Evolutionary conservation across 1,140 invertebrate species (phyloP).

Genomic region (Cardiocondyla obscurior): DNA sequence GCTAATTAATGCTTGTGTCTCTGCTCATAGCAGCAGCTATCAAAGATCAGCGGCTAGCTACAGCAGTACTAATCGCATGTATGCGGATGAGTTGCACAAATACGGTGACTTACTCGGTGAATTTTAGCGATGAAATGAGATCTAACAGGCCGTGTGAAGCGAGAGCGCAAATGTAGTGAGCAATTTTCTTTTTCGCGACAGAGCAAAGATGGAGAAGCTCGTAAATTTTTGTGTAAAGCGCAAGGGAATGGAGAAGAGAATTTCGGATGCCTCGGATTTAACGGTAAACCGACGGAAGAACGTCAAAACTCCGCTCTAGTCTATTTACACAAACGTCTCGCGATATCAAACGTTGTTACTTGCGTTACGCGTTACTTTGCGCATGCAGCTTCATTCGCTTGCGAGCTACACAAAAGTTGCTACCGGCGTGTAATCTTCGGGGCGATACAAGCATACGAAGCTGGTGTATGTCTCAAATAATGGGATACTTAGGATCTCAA

Average conservation of each 20-base stretch:
- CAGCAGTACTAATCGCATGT: slow-evolving; percentile 34
- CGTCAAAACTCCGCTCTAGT: no score
- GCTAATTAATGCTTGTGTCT: slow-evolving; percentile 36
- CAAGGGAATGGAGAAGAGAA: not conserved
- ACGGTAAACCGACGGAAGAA: not conserved
- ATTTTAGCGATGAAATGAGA: slow-evolving; percentile 36
- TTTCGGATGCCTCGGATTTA: not conserved
- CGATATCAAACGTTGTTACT: not conserved
- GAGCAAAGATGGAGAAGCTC: slow-evolving; percentile 18
- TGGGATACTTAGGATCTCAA: slow-evolving; percentile 61
- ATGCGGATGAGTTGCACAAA: slow-evolving; percentile 16
- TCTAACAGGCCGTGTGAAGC: slow-evolving; percentile 51
- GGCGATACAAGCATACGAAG: slow-evolving; percentile 37
- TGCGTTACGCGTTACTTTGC: no score
- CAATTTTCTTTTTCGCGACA: slow-evolving; percentile 10
- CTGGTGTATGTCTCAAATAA: slow-evolving; percentile 30
- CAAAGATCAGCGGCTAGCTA: slow-evolving; percentile 40
- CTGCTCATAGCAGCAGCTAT: slow-evolving; percentile 58
- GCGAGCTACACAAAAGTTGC: not conserved
- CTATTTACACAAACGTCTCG: not conserved
- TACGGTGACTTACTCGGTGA: slow-evolving; percentile 34
- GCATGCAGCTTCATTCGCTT: not conserved
- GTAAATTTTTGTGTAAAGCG: slow-evolving; percentile 20
- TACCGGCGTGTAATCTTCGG: not conserved
- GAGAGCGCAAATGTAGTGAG: slow-evolving; percentile 44